Conservation (phyloP, 2,888 invertebrate genomes). For the Eupithecia insigniata region DNA sequence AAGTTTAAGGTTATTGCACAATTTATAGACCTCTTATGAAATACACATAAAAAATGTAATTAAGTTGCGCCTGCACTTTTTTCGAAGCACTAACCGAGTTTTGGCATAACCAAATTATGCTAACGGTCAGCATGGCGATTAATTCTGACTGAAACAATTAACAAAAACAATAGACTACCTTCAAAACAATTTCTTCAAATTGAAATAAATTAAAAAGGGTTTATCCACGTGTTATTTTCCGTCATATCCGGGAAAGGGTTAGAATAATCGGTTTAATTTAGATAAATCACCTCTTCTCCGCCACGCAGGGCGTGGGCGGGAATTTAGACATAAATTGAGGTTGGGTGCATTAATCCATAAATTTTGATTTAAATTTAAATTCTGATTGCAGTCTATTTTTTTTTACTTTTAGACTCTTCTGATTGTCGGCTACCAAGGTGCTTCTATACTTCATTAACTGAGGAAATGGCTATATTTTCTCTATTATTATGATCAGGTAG, state of each 20-base stretch:
- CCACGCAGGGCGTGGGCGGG: slow-evolving; percentile 56
- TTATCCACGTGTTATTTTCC: slow-evolving; percentile 49
- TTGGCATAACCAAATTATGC: background rate
- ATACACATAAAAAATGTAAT: background rate
- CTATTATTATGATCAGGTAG: background rate
- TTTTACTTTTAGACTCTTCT: background rate
- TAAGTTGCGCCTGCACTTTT: background rate
- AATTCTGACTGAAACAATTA: slow-evolving; percentile 23
- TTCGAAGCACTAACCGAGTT: background rate
- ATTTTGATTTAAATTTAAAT: slow-evolving; percentile 45
- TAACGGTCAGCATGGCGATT: background rate
- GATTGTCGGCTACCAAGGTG: background rate
- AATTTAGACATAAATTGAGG: slow-evolving; percentile 54
- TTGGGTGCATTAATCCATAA: slow-evolving; percentile 53
- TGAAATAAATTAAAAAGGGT: slow-evolving; percentile 47
- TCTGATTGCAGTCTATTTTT: slow-evolving; percentile 28
- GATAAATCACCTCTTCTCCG: slow-evolving; percentile 68
- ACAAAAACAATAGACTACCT: slow-evolving; percentile 24
- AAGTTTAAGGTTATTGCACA: background rate
- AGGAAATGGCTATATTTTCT: background rate
- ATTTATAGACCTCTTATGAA: background rate
- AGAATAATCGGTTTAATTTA: slow-evolving; percentile 72
- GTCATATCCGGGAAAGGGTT: slow-evolving; percentile 68
- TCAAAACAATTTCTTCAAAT: slow-evolving; percentile 32
- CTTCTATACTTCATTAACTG: background rate